Percentiles rank a stretch among this genome's conserved stretches.
Evolutionary conservation across 2,888 invertebrate genomes (phyloP).

Genomic region (Hesperia comma): DNA sequence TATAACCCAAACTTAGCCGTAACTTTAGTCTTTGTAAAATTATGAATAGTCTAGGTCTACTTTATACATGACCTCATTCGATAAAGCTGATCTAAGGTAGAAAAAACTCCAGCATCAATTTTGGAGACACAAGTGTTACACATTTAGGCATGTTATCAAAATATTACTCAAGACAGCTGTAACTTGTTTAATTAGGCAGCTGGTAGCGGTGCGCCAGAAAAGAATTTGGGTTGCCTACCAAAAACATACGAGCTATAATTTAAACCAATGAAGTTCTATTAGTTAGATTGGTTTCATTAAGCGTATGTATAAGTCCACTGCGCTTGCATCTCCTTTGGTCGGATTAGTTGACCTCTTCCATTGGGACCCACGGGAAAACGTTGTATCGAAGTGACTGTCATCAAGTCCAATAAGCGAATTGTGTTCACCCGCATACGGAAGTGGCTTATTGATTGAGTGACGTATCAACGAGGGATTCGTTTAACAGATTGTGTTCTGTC

Average conservation of each 20-base stretch:
- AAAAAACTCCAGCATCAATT: not conserved
- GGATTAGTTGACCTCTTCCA: slow-evolving; percentile 74
- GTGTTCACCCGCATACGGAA: slow-evolving; percentile 79
- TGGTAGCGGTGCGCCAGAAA: slow-evolving; percentile 21
- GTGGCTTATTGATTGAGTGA: slow-evolving; percentile 73
- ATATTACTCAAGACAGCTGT: slow-evolving; percentile 7
- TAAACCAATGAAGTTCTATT: slow-evolving; percentile 66
- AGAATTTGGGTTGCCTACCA: slow-evolving; percentile 32
- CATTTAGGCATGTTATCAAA: not conserved
- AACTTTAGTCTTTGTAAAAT: too few species aligned
- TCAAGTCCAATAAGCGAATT: slow-evolving; percentile 71
- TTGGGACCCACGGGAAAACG: slow-evolving; percentile 75
- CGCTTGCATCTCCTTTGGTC: slow-evolving; percentile 68
- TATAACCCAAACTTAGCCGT: too few species aligned
- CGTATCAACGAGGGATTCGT: slow-evolving; percentile 60
- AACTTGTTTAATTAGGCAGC: slow-evolving; percentile 17
- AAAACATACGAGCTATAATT: slow-evolving; percentile 41
- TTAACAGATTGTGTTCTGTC: slow-evolving; percentile 57
- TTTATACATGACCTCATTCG: too few species aligned
- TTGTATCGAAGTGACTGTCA: slow-evolving; percentile 72
- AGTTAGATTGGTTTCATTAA: slow-evolving; percentile 74
- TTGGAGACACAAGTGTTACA: not conserved
- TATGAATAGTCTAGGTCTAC: too few species aligned
- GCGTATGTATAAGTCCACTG: slow-evolving; percentile 54
- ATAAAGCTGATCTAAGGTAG: not conserved